phyloP scores from a whole-genome alignment of 2,888 invertebrate species.

The Hydrotaea cyrtoneurina region DNA sequence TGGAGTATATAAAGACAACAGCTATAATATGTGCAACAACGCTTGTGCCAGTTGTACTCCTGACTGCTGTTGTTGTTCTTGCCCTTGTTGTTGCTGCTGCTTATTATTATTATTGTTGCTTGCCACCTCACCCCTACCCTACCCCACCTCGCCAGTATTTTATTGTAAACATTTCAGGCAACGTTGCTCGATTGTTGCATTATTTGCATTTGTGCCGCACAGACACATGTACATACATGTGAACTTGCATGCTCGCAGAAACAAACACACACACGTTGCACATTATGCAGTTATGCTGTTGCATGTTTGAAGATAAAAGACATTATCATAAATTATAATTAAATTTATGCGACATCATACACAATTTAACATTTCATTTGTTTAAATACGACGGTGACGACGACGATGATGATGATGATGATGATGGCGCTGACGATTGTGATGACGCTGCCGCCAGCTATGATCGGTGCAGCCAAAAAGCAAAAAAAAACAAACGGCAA shows the following conservation, averaged over 20 bases:
- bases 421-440: no score
- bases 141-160: no score
- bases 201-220: slow-evolving; percentile 29
- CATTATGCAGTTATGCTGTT: slow-evolving; percentile 56
- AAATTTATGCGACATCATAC: slow-evolving; percentile 70
- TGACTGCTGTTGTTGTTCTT: slow-evolving; percentile 44
- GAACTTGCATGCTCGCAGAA: not conserved
- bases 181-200: slow-evolving; percentile 24
- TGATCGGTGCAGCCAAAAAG: not conserved
- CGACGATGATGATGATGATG: not conserved
- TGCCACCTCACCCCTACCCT: no score
- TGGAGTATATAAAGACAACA: slow-evolving; percentile 25
- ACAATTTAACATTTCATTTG: slow-evolving; percentile 61
- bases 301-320: slow-evolving; percentile 69
- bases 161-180: slow-evolving; percentile 6
- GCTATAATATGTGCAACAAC: slow-evolving; percentile 36
- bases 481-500: no score
- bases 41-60: slow-evolving; percentile 24
- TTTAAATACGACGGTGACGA: slow-evolving; percentile 17
- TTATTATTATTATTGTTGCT: not conserved
- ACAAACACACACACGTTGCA: not conserved
- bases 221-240: slow-evolving; percentile 16
- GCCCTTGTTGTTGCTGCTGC: slow-evolving; percentile 15
- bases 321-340: slow-evolving; percentile 72
- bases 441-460: no score